Base-by-base conservation (phyloP, 2,888 invertebrate species). In the Ceramica pisi region DNA sequence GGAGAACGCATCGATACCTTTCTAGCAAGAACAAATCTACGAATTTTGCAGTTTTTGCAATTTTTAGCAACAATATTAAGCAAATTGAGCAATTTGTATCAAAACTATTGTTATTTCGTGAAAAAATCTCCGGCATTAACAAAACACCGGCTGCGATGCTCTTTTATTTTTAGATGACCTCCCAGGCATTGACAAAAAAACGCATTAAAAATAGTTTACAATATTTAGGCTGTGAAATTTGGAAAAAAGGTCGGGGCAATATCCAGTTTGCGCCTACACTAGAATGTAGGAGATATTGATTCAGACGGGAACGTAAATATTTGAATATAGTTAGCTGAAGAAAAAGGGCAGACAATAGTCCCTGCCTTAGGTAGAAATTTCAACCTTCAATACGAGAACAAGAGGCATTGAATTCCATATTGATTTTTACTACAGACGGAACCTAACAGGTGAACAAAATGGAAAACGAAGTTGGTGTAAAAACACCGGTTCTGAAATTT, bases 131-230 rank as follows among this genome's bases (percentile, higher is more conserved):
- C 3, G 21, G 19, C 23, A 26, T n/a, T 10, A 38, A 44, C 16
- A 26, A 48, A 61, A n/a, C 21, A 59, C 19, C 31, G 9, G 26
- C 9, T 21, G 23, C 31, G 38, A 41, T 69, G 61, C 14, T 63
- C 31, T 73, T 69, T 53, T 74, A 70, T 79, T 75, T 71, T 67
- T 50, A 57, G 69, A 23, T 48, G 51, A 64, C 66, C 70, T 83
- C 83, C 80, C 75, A 64, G 51, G 31, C 53, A 64, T 57, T 66
- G 31, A 67, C 41, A 78, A 74, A 63, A n/a, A 80, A 71, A 64
- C 31, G 55, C 53, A 50, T 53, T 38, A 60, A 48, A 67, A 67
- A 78, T 64, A 82, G 41, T 64, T 51, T 19, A 41, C 46, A 63
- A 46, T 62, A 67, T 51, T 71, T 61, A 50, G 61, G 44, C 14